Percentiles rank a stretch among this genome's conserved stretches.
phyloP scores from a whole-genome alignment of 2,113 vertebrate species.

The Podarcis cretensis region DNA sequence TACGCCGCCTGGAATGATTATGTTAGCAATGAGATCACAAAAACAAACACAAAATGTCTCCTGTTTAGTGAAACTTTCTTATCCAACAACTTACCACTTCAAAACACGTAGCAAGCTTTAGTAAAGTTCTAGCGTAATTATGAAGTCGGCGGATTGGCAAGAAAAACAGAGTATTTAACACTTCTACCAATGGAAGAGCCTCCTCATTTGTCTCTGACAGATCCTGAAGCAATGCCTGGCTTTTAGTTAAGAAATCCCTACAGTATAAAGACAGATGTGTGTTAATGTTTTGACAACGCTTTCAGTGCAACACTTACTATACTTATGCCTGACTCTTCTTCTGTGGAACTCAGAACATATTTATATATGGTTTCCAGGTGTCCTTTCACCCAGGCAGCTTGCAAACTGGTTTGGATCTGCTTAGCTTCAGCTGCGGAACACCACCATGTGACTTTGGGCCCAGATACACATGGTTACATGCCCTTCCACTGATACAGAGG shows the following conservation, averaged over 20 bases:
- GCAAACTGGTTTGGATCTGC: not conserved
- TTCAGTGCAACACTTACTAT: not conserved
- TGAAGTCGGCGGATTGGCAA: conserved; percentile 87
- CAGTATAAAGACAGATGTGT: conserved; percentile 11
- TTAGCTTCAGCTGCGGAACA: not conserved
- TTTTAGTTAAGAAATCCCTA: conserved; percentile 93
- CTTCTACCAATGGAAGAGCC: conserved; percentile 79
- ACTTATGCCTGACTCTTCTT: not conserved
- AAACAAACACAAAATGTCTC: not conserved
- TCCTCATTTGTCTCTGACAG: conserved; percentile 87
- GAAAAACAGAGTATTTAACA: conserved; percentile 87
- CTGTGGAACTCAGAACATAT: not conserved
- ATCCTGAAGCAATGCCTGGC: conserved; percentile 85
- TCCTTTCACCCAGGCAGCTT: no score
- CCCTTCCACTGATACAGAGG: not conserved
- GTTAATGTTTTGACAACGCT: conserved; percentile 10
- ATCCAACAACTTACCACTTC: conserved; percentile 85
- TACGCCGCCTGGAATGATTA: not conserved
- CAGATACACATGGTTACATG: not conserved
- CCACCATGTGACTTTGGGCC: not conserved
- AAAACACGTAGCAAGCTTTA: conserved; percentile 94
- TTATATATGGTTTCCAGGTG: not conserved
- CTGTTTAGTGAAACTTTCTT: not conserved
- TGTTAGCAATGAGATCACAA: not conserved
- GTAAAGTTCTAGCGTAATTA: conserved; percentile 88